Percentiles rank a stretch among this genome's conserved stretches.
Conservation (phyloP, 2,797 vertebrate genomes). For the Staurois parvus region DNA sequence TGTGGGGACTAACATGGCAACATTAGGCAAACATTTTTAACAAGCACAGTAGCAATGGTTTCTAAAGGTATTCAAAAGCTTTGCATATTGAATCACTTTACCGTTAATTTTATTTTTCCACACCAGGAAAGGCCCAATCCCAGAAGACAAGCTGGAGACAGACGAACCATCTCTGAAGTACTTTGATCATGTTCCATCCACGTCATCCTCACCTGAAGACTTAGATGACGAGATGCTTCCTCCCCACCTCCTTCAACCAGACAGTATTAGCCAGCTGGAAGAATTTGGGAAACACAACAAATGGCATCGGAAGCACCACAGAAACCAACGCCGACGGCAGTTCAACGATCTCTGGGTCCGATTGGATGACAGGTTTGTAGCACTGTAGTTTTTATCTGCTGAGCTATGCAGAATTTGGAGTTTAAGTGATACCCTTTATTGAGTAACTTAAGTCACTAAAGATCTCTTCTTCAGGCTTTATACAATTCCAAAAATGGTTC, state of each 20-base stretch:
- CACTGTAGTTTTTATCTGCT: neutral
- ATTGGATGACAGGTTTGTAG: conserved; percentile 90
- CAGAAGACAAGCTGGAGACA: conserved; percentile 71
- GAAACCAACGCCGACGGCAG: conserved; percentile 85
- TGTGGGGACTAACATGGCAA: too few relatives aligned
- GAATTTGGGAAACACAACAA: conserved; percentile 94
- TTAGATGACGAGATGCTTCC: conserved; percentile 75
- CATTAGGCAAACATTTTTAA: too few relatives aligned
- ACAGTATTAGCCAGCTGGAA: conserved; percentile 96
- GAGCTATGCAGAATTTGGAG: neutral
- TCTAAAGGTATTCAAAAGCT: too few relatives aligned
- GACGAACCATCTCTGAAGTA: conserved; percentile 70
- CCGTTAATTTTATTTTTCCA: conserved; percentile 66
- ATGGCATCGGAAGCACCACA: conserved; percentile 87
- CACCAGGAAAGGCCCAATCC: conserved; percentile 64
- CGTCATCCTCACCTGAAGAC: conserved; percentile 67
- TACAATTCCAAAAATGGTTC: too few relatives aligned
- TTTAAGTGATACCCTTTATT: too few relatives aligned
- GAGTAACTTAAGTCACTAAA: too few relatives aligned
- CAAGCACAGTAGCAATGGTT: too few relatives aligned
- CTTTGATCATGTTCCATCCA: conserved; percentile 74
- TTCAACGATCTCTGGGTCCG: conserved; percentile 99
- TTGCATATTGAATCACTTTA: neutral
- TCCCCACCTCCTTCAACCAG: conserved; percentile 90
- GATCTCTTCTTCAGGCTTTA: too few relatives aligned